Evolutionary conservation across 1,140 invertebrate genomes (phyloP).

Genomic region (Meloidogyne chitwoodi): DNA sequence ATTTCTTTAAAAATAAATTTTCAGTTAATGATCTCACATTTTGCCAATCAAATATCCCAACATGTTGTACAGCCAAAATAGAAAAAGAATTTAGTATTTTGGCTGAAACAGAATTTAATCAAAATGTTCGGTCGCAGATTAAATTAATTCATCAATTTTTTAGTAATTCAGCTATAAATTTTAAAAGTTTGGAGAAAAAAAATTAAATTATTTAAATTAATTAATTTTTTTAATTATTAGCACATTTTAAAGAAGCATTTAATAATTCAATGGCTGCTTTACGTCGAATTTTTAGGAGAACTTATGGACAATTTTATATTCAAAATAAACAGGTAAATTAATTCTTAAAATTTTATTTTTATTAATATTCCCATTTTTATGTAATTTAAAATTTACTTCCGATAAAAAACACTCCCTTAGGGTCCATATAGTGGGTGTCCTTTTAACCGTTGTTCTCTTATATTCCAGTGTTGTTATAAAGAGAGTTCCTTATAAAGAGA

Average conservation of each 20-base stretch:
- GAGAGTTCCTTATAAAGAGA: too few relatives aligned
- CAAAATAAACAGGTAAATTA: constrained; percentile 6
- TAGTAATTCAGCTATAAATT: neutral
- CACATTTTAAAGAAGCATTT: constrained; percentile 2
- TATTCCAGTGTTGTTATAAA: too few relatives aligned
- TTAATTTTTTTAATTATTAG: neutral
- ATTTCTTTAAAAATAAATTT: neutral
- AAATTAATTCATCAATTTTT: constrained; percentile 2
- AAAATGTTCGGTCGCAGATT: neutral
- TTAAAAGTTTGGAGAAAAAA: neutral
- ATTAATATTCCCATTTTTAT: neutral
- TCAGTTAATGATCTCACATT: neutral
- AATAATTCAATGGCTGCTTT: constrained; percentile 6
- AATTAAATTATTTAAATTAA: neutral
- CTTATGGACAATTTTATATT: constrained; percentile 15
- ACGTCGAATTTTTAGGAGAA: neutral
- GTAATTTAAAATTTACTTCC: too few relatives aligned
- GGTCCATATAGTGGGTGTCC: too few relatives aligned
- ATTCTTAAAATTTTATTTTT: neutral
- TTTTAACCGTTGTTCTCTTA: too few relatives aligned
- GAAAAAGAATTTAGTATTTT: constrained; percentile 5
- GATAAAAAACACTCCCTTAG: too few relatives aligned
- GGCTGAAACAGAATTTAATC: neutral
- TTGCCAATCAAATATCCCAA: neutral
- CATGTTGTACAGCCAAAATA: constrained; percentile 5